These are phyloP conservation scores for Gymnothorax javanicus DNA, from an alignment of 2,797 vertebrate species.

Conservation along the genomic window DNA sequence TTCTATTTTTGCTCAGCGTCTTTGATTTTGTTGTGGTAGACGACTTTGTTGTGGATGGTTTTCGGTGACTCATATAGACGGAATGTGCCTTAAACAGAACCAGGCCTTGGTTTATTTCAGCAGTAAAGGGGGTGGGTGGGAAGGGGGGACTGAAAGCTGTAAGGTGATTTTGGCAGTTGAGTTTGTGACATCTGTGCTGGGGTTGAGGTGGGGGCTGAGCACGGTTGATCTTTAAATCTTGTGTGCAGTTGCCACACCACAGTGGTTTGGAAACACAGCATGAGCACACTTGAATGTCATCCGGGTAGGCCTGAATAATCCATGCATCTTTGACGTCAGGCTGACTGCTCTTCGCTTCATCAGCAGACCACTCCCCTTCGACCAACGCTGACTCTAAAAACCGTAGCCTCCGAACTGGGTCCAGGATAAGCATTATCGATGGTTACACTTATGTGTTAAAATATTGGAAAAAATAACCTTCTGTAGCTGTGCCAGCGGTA, in stretches of 20 bases:
- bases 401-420: slow-evolving; percentile 28
- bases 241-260: slow-evolving; percentile 61
- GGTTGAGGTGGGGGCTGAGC: slow-evolving; percentile 34
- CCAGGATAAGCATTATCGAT: slow-evolving; percentile 49
- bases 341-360: slow-evolving; percentile 53
- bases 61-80: slow-evolving; percentile 51
- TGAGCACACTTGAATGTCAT: slow-evolving; percentile 59
- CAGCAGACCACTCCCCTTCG: not conserved
- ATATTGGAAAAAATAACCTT: not conserved
- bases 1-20: not conserved
- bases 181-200: slow-evolving; percentile 46
- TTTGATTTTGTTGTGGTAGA: slow-evolving; percentile 45
- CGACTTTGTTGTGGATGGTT: slow-evolving; percentile 38
- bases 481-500: not conserved
- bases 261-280: slow-evolving; percentile 52
- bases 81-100: slow-evolving; percentile 42
- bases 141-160: slow-evolving; percentile 13
- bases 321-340: slow-evolving; percentile 63
- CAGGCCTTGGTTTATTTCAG: slow-evolving; percentile 31
- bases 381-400: no score
- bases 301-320: slow-evolving; percentile 65
- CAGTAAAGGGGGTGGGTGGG: slow-evolving; percentile 22
- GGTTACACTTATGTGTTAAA: not conserved
- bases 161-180: slow-evolving; percentile 47
- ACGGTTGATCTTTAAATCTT: slow-evolving; percentile 54